Base-by-base conservation (phyloP, 2,113 vertebrate species). In the Telmatochromis brichardi region DNA sequence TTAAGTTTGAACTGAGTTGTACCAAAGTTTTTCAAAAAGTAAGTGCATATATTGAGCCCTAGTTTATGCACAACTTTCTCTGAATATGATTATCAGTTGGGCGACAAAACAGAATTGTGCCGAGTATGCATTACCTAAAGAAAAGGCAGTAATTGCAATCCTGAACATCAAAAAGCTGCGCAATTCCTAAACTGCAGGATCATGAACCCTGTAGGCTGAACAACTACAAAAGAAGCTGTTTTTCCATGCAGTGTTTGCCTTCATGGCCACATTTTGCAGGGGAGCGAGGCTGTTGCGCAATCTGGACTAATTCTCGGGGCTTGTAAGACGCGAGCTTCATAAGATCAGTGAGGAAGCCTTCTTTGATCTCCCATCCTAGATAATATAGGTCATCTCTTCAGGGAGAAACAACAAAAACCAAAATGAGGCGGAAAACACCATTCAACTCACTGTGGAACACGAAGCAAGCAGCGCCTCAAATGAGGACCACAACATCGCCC, bases 351-450 rank as follows among this genome's bases (percentile, higher is more conserved):
- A 91, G 65, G 84, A 90, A 82, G 54, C 83, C 35, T 86, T 86
- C 95, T 96, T 96, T 96, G 95, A 96, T 96, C 94, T 94, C 57
- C 86, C 92, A 90, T 94, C 87, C 93, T 85, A 84, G 92, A 95
- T 95, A 95, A 96, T 95, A 93, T 96, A 95, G 94, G 94, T 94
- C 93, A 94, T 92, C 89, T 93, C 92, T 95, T 94, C 87, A 87
- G 94, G 94, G 95, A 93, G 85, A 93, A 94, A 94, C 88, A 94
- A 95, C 92, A 93, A 94, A 94, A 90, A 95, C 80, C 89, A 92
- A 94, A 78, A 93, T 85, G 91, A 94, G 90, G 87, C 35, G 5
- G 90, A 91, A 95, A 93, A 94, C 80, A 91, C 83, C 90, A 88
- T 90, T 90, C 81, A 92, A 45, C 23, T 81, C 92, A 91, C 86